Percentiles rank a stretch among this genome's conserved stretches.
Evolutionary conservation across 2,888 invertebrate species (phyloP).

Genomic region (Spodoptera exigua): DNA sequence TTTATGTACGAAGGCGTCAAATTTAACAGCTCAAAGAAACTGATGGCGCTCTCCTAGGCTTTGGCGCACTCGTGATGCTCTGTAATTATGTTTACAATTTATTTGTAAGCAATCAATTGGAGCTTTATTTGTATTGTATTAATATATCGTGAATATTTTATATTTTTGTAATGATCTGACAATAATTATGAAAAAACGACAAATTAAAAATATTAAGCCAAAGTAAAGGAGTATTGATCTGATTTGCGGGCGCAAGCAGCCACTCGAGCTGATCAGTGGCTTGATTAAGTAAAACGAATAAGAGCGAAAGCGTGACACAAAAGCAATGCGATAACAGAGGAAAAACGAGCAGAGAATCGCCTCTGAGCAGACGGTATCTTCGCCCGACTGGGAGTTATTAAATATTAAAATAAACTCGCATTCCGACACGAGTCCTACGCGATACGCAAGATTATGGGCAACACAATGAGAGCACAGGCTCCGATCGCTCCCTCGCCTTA

Average conservation of each 20-base stretch:
- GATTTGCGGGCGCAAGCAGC: conserved; percentile 74
- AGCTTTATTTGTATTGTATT: conserved; percentile 63
- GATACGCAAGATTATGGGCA: conserved; percentile 86
- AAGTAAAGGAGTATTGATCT: conserved; percentile 55
- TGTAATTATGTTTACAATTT: conserved; percentile 81
- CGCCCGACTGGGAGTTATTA: conserved; percentile 86
- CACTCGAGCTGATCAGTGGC: conserved; percentile 75
- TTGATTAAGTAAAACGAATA: conserved; percentile 85
- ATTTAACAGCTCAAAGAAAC: conserved; percentile 81
- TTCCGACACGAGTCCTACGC: conserved; percentile 86
- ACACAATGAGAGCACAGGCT: conserved; percentile 85
- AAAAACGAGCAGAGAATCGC: conserved; percentile 85
- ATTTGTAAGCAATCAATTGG: conserved; percentile 71
- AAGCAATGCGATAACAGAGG: conserved; percentile 84
- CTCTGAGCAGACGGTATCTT: conserved; percentile 84
- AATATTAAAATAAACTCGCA: conserved; percentile 89
- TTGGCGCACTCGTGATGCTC: conserved; percentile 73
- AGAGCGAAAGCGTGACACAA: conserved; percentile 86
- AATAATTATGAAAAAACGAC: conserved; percentile 6
- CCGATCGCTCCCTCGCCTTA: conserved; percentile 82
- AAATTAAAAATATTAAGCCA: conserved; percentile 32
- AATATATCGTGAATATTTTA: conserved; percentile 26
- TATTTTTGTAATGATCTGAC: conserved; percentile 7
- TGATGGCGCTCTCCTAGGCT: conserved; percentile 77
- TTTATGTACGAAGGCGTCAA: conserved; percentile 83